Conservation (phyloP, 1,140 invertebrate species). For the Camponotus pennsylvanicus region DNA sequence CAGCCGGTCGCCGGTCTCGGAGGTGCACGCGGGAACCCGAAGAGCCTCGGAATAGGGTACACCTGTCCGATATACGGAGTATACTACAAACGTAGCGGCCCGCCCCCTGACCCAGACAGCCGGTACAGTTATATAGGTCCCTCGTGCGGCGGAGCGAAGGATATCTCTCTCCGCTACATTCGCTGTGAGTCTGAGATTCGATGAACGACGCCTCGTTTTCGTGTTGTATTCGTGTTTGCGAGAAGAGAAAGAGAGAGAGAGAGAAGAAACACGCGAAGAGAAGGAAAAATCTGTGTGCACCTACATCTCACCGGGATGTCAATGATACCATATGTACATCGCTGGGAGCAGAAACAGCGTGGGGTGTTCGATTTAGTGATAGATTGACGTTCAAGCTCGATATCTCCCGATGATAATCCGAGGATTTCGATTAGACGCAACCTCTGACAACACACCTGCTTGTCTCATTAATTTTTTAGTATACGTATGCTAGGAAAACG, state of each 20-base stretch:
- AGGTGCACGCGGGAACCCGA: conserved; percentile 83
- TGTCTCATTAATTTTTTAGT: background rate
- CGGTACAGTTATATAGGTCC: conserved; percentile 87
- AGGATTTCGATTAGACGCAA: background rate
- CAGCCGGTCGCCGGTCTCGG: conserved; percentile 65
- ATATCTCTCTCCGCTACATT: conserved; percentile 77
- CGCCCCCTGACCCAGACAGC: conserved; percentile 89
- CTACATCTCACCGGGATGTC: too few relatives aligned
- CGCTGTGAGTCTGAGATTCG: conserved; percentile 61
- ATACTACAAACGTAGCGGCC: conserved; percentile 85
- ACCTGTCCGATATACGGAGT: conserved; percentile 87
- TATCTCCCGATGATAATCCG: too few relatives aligned
- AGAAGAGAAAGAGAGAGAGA: background rate
- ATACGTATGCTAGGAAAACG: background rate
- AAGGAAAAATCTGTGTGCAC: background rate
- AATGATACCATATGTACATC: too few relatives aligned
- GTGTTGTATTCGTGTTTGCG: conserved; percentile 20
- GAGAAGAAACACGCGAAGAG: background rate
- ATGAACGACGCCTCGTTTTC: conserved; percentile 52
- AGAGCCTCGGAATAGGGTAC: conserved; percentile 86
- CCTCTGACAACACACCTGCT: background rate
- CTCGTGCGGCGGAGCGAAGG: conserved; percentile 67
- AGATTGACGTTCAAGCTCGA: too few relatives aligned
- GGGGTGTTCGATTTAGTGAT: too few relatives aligned
- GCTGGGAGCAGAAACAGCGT: too few relatives aligned